Base-by-base conservation (phyloP, 1,140 invertebrate genomes). In the Psix sp. region DNA sequence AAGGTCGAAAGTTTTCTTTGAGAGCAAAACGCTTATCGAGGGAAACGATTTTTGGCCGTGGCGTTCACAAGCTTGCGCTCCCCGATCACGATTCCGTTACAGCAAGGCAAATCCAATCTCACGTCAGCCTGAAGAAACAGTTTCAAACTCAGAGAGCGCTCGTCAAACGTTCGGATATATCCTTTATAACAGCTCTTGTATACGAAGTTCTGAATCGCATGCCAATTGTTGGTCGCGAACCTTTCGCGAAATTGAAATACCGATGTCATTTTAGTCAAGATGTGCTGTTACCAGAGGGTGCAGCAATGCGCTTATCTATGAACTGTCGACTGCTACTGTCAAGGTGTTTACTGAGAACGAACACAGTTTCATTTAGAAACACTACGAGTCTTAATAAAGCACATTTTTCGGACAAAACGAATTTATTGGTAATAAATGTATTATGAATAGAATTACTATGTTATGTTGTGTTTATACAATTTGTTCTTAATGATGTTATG, bases 71-170 rank as follows among this genome's bases (percentile, higher is more conserved):
- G 67, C 68, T 73, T 66, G 77, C 72, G 71, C 73, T 66, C 70
- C 54, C 59, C 43, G 71, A 79, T 79, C 74, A 77, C 74, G 77
- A 78, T 73, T 77, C 62, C 49, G 56, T 72, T 57, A 73, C 62
- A 66, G 60, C 60, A 13, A 14, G 13, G 48, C 40, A 81, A 81
- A 79, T 79, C 75, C 76, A 81, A 81, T 81, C 71, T 77, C 66
- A 74, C 54, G 59, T 62, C 36, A 46, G 49, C 48, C 72, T 72
- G 26, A 29, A 6, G 31, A 70, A 78, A 75, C 43, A 48, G 59
- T 66, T 70, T 52, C 38, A 57, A 62, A 74, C 65, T 72, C 38
- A 17, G 45, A 54, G 48, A 70, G 73, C 49, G 59, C 70, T 67
- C 56, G 67, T 77, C 77, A 77, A 79, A 77, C 60, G 63, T 52